These are phyloP conservation scores for Porphyrio hochstetteri DNA, from an alignment of 2,113 vertebrate genomes.

Conservation along the genomic window DNA sequence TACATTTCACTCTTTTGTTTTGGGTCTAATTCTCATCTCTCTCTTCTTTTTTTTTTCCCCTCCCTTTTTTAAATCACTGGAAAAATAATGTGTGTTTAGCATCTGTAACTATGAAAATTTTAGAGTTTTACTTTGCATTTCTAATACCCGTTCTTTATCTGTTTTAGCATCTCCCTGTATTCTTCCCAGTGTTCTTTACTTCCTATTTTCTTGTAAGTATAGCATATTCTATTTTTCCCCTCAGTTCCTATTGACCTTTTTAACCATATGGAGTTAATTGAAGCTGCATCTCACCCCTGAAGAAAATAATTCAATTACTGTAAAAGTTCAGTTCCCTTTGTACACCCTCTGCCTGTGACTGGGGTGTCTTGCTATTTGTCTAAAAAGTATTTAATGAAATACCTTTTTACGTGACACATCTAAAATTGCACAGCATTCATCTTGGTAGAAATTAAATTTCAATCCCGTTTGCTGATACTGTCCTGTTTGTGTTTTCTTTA, in stretches of 20 bases:
- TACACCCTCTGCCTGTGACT: neutral
- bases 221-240: slow-evolving; percentile 29
- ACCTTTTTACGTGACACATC: neutral
- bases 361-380: neutral
- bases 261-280: neutral
- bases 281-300: slow-evolving; percentile 26
- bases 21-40: neutral
- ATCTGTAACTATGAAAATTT: slow-evolving; percentile 49
- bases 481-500: neutral
- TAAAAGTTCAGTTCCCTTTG: neutral
- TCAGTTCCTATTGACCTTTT: slow-evolving; percentile 34
- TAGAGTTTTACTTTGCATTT: slow-evolving; percentile 46
- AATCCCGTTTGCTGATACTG: neutral
- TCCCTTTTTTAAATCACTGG: neutral
- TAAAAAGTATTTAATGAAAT: neutral
- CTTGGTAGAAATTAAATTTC: neutral
- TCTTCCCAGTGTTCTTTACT: slow-evolving; percentile 65
- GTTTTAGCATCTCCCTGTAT: slow-evolving; percentile 64
- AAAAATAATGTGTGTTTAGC: slow-evolving; percentile 38
- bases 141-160: slow-evolving; percentile 52
- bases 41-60: neutral
- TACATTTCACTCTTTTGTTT: slow-evolving; percentile 2
- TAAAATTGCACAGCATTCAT: slow-evolving; percentile 1
- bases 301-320: slow-evolving; percentile 1
- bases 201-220: slow-evolving; percentile 69